Base-by-base conservation (phyloP, 2,888 invertebrate species). In the Drosophila aldrichi region DNA sequence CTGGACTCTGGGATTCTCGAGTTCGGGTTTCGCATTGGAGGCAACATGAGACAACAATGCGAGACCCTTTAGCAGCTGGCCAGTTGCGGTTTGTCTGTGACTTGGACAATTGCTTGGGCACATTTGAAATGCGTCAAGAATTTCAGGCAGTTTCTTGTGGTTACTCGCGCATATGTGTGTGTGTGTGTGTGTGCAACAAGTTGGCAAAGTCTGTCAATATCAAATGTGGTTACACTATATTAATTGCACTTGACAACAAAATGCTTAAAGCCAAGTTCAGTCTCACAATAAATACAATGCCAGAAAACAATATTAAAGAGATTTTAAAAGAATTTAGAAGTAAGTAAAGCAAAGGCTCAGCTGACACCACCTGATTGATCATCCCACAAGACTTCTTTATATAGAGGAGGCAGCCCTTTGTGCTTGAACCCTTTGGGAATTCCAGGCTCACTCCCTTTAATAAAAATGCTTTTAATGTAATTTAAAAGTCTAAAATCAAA, bases 151-250 rank as follows among this genome's bases (percentile, higher is more conserved):
- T 14, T 18, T 25, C 51, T 55, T 70, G 61, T 9, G 61, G 65
- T 66, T 60, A 38, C 22, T 44, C 29, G 16, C 7, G n/a, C 3
- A 9, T 57, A 25, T 12, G 6, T 3, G 22, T 20, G 22, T 52
- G 18, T 55, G 55, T 29, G 46, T 46, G 57, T 56, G 34, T 48
- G 48, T 59, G 74, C 75, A 70, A 77, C 66, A 77, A 70, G 68
- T 69, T 52, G 29, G 29, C 52, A 64, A 64, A 57, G 72, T 10
- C 60, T 65, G 69, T 66, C 69, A 63, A 41, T 48, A 34, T 51
- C 59, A 67, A 67, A 60, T 74, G 74, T 51, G 73, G 73, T 72
- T 38, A 52, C 12, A 43, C 51, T 41, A 62, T 68, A 62, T 68
- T 51, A 70, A 77, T 67, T 70, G 64, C 34, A 46, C 38, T 56